These are phyloP conservation scores for Sarcoramphus papa DNA, from an alignment of 2,797 vertebrate genomes.

Conservation along the genomic window DNA sequence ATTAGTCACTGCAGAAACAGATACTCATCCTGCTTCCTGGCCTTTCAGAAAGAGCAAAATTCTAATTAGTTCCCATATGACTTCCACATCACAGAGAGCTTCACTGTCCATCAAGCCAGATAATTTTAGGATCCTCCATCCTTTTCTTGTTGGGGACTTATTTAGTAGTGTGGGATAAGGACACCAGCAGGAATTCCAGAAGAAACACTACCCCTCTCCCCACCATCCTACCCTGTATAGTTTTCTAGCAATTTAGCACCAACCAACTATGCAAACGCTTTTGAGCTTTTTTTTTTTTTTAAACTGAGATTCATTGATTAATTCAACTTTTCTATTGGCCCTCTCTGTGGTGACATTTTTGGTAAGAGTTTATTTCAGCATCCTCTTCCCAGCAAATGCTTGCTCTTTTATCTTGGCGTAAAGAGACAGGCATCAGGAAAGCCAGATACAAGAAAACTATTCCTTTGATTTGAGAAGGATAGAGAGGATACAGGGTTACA, in stretches of 20 bases:
- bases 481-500: not conserved
- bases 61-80: not conserved
- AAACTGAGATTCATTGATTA: not conserved
- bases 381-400: not conserved
- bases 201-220: not conserved
- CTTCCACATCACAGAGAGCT: not conserved
- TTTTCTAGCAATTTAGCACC: not conserved
- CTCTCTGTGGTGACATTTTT: not conserved
- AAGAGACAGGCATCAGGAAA: not conserved
- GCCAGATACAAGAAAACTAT: not conserved
- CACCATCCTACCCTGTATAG: not conserved
- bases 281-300: not conserved
- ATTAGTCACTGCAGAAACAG: not conserved
- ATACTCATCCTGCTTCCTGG: not conserved
- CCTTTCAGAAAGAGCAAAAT: not conserved
- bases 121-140: not conserved
- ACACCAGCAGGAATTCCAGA: not conserved
- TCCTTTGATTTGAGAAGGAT: not conserved
- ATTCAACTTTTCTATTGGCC: not conserved
- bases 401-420: not conserved
- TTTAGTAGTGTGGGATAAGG: not conserved
- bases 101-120: not conserved
- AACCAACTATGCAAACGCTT: not conserved
- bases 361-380: not conserved
- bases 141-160: not conserved